Conservation (phyloP, 1,140 invertebrate genomes). For the Caenorhabditis elegans region DNA sequence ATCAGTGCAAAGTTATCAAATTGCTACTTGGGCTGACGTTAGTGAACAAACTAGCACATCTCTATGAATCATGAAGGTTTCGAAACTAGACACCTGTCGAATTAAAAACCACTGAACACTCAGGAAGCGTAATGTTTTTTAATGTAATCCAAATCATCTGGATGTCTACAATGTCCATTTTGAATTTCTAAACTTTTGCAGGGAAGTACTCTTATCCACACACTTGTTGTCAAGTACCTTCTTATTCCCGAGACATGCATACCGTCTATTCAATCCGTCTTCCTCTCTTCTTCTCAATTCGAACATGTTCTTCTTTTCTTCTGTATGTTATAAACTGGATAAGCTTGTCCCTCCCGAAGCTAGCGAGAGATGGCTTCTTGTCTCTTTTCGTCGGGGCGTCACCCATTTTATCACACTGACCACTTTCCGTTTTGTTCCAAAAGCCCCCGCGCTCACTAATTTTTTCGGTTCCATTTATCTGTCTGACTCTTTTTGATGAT, state of each 20-base stretch:
- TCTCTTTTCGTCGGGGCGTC: slow-evolving; percentile 7
- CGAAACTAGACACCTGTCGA: too few species aligned
- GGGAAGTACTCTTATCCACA: not conserved
- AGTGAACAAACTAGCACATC: too few species aligned
- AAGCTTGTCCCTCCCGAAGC: slow-evolving; percentile 17
- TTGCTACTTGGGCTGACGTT: too few species aligned
- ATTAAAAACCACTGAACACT: too few species aligned
- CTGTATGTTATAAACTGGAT: slow-evolving; percentile 32
- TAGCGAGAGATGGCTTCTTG: not conserved
- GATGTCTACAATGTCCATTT: not conserved
- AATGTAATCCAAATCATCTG: too few species aligned
- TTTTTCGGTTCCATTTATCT: not conserved
- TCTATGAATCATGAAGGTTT: too few species aligned
- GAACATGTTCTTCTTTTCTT: slow-evolving; percentile 7
- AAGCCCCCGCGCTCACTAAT: too few species aligned
- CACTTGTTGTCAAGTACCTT: not conserved
- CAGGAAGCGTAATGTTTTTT: too few species aligned
- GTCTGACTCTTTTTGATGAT: not conserved
- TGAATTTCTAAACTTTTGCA: not conserved
- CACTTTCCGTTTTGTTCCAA: not conserved
- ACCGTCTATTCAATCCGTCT: too few species aligned
- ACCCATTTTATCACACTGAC: slow-evolving; percentile 19
- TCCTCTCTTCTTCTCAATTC: not conserved
- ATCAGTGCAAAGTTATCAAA: too few species aligned
- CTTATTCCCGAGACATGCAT: not conserved